Percentiles rank a stretch among this genome's conserved stretches.
phyloP scores from a whole-genome alignment of 1,140 invertebrate species.

The Patella vulgata region DNA sequence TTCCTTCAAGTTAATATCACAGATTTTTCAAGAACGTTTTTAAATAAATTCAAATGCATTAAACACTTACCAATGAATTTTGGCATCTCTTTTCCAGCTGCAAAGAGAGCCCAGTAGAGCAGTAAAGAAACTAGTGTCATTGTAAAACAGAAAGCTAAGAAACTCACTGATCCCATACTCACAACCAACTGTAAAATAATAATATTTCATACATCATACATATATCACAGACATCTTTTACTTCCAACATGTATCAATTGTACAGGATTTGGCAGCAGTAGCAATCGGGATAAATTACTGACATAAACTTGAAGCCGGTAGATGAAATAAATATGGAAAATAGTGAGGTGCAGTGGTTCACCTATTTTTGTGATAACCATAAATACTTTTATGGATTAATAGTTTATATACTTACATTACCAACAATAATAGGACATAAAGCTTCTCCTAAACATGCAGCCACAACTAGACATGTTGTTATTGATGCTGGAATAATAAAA shows the following conservation, averaged over 20 bases:
- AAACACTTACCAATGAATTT: constrained; percentile 61
- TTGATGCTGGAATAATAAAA: constrained; percentile 57
- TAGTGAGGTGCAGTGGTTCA: too few species aligned
- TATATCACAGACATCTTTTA: neutral
- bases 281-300: too few species aligned
- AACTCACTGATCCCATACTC: constrained; percentile 57
- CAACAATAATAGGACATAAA: constrained; percentile 67
- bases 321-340: too few species aligned
- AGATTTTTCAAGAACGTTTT: too few species aligned
- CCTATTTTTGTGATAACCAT: too few species aligned
- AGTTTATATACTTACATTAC: constrained; percentile 62
- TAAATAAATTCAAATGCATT: too few species aligned
- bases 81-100: constrained; percentile 58
- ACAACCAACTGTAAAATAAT: constrained; percentile 62
- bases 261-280: too few species aligned
- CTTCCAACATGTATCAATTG: too few species aligned
- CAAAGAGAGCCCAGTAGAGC: constrained; percentile 55
- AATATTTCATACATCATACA: neutral
- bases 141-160: constrained; percentile 63
- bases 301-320: too few species aligned
- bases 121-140: constrained; percentile 60
- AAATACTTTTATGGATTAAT: too few species aligned
- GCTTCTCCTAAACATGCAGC: constrained; percentile 68
- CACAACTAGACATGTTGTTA: constrained; percentile 66
- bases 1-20: too few species aligned